phyloP scores from a whole-genome alignment of 2,797 vertebrate species.

The Philypnodon macrostomus region DNA sequence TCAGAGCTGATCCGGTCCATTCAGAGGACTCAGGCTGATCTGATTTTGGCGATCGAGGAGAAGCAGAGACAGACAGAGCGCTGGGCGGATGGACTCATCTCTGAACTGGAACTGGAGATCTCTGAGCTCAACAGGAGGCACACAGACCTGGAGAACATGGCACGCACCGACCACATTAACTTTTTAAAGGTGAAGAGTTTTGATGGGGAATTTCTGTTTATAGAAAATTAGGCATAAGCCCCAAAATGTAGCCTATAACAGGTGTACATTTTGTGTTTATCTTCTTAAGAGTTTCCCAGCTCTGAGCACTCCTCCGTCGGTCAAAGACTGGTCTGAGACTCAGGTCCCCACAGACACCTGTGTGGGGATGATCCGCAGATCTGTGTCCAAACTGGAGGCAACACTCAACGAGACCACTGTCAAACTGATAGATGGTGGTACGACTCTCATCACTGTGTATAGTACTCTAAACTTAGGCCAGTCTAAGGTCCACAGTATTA shows the following conservation, averaged over 20 bases:
- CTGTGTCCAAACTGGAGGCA: constrained; percentile 66
- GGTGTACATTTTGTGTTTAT: too few species aligned
- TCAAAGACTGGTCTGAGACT: constrained; percentile 76
- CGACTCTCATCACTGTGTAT: background rate
- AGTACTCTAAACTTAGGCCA: background rate
- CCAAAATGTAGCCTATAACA: too few species aligned
- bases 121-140: constrained; percentile 63
- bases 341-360: constrained; percentile 70
- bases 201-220: background rate
- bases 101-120: constrained; percentile 71
- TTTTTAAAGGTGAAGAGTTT: constrained; percentile 79
- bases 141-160: constrained; percentile 67
- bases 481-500: background rate
- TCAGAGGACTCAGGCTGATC: constrained; percentile 72
- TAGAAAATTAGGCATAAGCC: background rate
- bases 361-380: constrained; percentile 73
- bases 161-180: constrained; percentile 76
- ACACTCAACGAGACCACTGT: constrained; percentile 58
- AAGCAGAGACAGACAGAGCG: constrained; percentile 69
- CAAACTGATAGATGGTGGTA: constrained; percentile 72
- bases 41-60: constrained; percentile 68
- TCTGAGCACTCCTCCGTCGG: constrained; percentile 61
- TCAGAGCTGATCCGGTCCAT: constrained; percentile 71
- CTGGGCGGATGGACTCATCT: constrained; percentile 62
- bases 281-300: constrained; percentile 70